These are phyloP conservation scores for Ctenochaetus hawaiiensis DNA, from an alignment of 2,797 vertebrate species.

Conservation along the genomic window DNA sequence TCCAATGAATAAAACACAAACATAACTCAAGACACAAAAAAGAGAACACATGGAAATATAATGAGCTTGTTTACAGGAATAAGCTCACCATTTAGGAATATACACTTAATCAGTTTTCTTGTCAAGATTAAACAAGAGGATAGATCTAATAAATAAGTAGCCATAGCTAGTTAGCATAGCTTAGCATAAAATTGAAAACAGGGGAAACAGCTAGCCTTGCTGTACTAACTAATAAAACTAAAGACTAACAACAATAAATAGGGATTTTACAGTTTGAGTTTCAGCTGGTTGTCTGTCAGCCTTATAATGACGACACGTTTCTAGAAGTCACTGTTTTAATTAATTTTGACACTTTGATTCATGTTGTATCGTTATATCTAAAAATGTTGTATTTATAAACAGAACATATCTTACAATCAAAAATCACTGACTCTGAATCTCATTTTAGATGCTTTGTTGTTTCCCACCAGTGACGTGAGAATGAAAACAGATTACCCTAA, in stretches of 20 bases:
- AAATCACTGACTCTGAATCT: constrained; percentile 11
- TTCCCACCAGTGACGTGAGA: constrained; percentile 22
- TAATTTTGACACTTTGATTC: constrained; percentile 47
- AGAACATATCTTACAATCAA: constrained; percentile 7
- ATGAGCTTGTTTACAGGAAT: background rate
- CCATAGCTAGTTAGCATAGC: too few species aligned
- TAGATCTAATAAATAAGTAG: too few species aligned
- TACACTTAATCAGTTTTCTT: too few species aligned
- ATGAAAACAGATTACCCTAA: constrained; percentile 37
- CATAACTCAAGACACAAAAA: background rate
- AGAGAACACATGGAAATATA: background rate
- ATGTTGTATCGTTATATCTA: constrained; percentile 44
- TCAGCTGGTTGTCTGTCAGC: too few species aligned
- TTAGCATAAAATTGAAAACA: too few species aligned
- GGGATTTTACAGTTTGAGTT: too few species aligned
- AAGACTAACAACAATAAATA: too few species aligned
- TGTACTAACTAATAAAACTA: too few species aligned
- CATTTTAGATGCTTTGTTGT: constrained; percentile 10
- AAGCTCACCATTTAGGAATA: too few species aligned
- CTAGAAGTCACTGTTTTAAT: constrained; percentile 15
- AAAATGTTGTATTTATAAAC: constrained; percentile 37
- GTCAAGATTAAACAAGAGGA: too few species aligned
- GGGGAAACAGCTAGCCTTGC: too few species aligned
- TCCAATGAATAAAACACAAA: background rate
- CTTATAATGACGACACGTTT: too few species aligned